Percentiles rank a stretch among this genome's conserved stretches.
phyloP scores from a whole-genome alignment of 2,888 invertebrate species.

The Meloe dianella region DNA sequence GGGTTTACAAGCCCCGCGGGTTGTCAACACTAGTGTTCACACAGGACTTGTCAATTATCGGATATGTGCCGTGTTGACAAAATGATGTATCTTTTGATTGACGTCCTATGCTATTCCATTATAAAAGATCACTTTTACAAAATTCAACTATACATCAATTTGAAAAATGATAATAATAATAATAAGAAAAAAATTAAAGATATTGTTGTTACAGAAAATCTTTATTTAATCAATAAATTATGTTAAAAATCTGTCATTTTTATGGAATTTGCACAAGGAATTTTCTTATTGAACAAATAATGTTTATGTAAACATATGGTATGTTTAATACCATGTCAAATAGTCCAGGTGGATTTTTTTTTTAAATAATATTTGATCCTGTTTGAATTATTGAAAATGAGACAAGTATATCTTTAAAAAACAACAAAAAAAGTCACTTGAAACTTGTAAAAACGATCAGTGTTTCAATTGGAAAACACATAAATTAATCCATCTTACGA shows the following conservation, averaged over 20 bases:
- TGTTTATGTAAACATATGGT: conserved; percentile 4
- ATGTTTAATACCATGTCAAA: not conserved
- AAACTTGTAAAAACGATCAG: not conserved
- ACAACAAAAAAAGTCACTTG: too few relatives aligned
- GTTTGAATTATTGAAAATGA: not conserved
- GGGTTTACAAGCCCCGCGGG: conserved; percentile 37
- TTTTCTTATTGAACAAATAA: not conserved
- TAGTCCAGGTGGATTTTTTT: not conserved
- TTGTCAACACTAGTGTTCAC: conserved; percentile 27
- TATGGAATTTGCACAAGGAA: conserved; percentile 1
- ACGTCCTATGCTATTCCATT: not conserved
- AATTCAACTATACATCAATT: conserved; percentile 4
- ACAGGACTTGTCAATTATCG: conserved; percentile 34
- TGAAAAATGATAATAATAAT: too few relatives aligned
- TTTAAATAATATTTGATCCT: not conserved
- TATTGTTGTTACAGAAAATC: not conserved
- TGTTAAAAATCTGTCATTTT: conserved; percentile 4
- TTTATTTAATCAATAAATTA: not conserved
- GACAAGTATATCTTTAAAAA: not conserved
- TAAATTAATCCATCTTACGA: not conserved
- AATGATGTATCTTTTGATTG: conserved; percentile 27
- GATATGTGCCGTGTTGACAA: conserved; percentile 30
- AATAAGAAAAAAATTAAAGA: not conserved
- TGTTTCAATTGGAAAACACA: not conserved
- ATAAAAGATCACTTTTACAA: not conserved